Percentiles rank a stretch among this genome's conserved stretches.
phyloP scores from a whole-genome alignment of 2,113 vertebrate genomes.

The Hypocryptadius cinnamomeus region DNA sequence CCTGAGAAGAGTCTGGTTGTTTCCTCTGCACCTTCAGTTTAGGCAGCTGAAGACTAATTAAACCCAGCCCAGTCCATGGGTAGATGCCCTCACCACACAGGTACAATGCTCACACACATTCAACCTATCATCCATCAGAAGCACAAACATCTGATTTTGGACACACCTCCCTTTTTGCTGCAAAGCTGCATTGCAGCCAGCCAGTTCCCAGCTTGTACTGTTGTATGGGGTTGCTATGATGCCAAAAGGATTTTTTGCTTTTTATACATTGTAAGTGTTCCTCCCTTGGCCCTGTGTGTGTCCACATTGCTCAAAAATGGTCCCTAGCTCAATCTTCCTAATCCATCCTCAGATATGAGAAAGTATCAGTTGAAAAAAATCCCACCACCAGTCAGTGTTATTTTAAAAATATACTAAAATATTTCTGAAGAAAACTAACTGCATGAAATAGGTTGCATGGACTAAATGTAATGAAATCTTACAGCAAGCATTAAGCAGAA shows the following conservation, averaged over 20 bases:
- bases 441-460: background rate
- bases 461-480: background rate
- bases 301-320: background rate
- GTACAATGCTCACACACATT: background rate
- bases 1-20: background rate
- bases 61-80: background rate
- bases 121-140: background rate
- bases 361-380: background rate
- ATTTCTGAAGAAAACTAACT: background rate
- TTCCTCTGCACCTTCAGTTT: background rate
- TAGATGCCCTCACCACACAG: background rate
- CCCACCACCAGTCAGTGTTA: background rate
- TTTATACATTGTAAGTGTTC: background rate
- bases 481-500: background rate
- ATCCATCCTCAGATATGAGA: background rate
- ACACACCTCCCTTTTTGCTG: background rate
- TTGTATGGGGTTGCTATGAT: background rate
- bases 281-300: too few relatives aligned
- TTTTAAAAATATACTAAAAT: background rate
- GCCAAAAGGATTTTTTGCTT: background rate
- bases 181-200: background rate
- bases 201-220: background rate
- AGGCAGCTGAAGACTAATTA: background rate
- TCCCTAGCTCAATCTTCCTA: background rate
- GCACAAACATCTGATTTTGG: background rate